Base-by-base conservation (phyloP, 2,888 invertebrate species). In the Linnaemya tessellans region DNA sequence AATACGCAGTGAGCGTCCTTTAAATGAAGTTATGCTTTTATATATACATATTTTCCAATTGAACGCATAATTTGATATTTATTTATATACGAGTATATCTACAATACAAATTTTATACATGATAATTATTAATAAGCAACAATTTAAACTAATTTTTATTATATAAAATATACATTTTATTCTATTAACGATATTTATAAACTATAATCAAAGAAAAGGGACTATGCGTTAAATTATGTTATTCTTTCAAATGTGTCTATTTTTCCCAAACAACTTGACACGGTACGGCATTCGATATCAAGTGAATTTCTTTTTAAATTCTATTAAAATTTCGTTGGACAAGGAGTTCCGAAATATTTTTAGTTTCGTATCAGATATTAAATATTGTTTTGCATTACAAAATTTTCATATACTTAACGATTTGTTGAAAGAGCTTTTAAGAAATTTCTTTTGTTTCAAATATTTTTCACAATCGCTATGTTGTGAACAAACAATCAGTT, bases 31-130 rank as follows among this genome's bases (percentile, higher is more conserved):
- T 8, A 15, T 15, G 13, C 30, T 38, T 58, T 43, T 58, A 70
- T 46, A 43, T 30, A 43, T 41, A 22, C 8, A 13, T 22, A 58
- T 35, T 58, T 58, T 35, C 38, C 11, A 78, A 38, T 18, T 22
- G 46, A 65, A 67, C 70, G 70, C 79, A 79, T 70, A 79, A 62
- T 54, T 70, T 79, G 51, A 30, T 60, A 67, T 20, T 43, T 30
- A 62, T 51, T n/a, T n/a, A 30, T 5, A 30, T 30, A 30, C 30
- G 30, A 30, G 30, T 30, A 51, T 49, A 73, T 22, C 20, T 56
- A 51, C 25, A 67, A 77, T 9, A 54, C 30, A 51, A 60, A 60
- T 41, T 60, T 78, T 68, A 49, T 64, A 73, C 49, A 15, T 35
- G 1, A 38, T 18, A 65, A 41, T 41, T 41, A 56, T n/a, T 30